Evolutionary conservation across 2,888 invertebrate genomes (phyloP).

Genomic region (Cerastis leucographa): DNA sequence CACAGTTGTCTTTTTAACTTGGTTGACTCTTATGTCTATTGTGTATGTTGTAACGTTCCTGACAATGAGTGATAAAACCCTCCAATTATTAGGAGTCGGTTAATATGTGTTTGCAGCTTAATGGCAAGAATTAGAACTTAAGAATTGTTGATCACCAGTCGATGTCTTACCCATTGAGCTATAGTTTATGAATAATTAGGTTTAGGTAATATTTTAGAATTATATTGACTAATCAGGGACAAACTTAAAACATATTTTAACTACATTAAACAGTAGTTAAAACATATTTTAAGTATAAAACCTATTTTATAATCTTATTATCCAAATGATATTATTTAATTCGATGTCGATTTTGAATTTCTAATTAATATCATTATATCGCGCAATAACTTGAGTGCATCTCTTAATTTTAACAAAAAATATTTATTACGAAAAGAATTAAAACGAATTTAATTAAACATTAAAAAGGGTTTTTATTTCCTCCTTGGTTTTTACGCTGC

Average conservation of each 20-base stretch:
- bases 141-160: slow-evolving; percentile 6
- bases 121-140: slow-evolving; percentile 14
- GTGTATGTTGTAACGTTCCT: slow-evolving; percentile 35
- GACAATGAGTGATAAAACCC: slow-evolving; percentile 38
- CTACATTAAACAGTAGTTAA: slow-evolving; percentile 21
- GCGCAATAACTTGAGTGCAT: slow-evolving; percentile 60
- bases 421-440: slow-evolving; percentile 63
- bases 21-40: background rate
- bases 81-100: slow-evolving; percentile 36
- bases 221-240: slow-evolving; percentile 16
- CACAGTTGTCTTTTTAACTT: background rate
- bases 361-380: slow-evolving; percentile 54
- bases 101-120: slow-evolving; percentile 10
- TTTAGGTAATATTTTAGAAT: slow-evolving; percentile 31
- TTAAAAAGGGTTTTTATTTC: slow-evolving; percentile 5
- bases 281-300: slow-evolving; percentile 44
- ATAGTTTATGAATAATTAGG: slow-evolving; percentile 21
- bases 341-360: slow-evolving; percentile 52
- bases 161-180: slow-evolving; percentile 20
- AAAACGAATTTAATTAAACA: slow-evolving; percentile 50
- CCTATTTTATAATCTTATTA: slow-evolving; percentile 4
- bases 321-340: slow-evolving; percentile 62
- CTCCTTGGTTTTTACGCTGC: background rate
- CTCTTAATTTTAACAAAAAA: slow-evolving; percentile 55
- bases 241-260: slow-evolving; percentile 50